Conservation (phyloP, 23 tunicate species). For the Ascidia mentula region DNA sequence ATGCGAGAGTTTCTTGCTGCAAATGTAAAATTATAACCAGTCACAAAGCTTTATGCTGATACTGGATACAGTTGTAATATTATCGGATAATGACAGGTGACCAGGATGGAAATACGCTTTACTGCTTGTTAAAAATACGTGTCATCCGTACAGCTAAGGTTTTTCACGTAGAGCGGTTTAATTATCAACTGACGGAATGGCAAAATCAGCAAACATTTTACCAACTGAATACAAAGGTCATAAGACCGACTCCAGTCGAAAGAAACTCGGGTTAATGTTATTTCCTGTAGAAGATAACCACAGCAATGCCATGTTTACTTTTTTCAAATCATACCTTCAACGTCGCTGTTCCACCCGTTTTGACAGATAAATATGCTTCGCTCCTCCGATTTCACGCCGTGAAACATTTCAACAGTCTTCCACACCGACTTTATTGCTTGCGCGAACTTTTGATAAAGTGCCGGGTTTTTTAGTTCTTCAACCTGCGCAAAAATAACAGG, state of each 20-base stretch:
- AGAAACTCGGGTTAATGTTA: too few species aligned
- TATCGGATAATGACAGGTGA: too few species aligned
- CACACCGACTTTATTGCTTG: background rate
- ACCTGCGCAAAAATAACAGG: too few species aligned
- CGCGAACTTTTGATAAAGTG: background rate
- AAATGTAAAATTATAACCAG: background rate
- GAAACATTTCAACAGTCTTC: background rate
- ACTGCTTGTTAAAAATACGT: too few species aligned
- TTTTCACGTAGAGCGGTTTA: too few species aligned
- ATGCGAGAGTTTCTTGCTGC: background rate
- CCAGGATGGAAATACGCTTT: too few species aligned
- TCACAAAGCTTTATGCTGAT: background rate
- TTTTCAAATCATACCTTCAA: background rate
- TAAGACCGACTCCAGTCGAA: too few species aligned
- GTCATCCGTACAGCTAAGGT: too few species aligned
- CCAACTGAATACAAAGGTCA: too few species aligned
- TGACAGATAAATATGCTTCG: background rate
- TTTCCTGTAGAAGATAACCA: background rate
- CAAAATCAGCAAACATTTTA: too few species aligned
- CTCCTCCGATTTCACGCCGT: background rate
- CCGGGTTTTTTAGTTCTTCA: background rate
- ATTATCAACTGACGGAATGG: too few species aligned
- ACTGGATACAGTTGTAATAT: background rate
- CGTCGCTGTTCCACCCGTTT: conserved; percentile 1
- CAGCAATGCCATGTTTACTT: background rate